Evolutionary conservation across 2,797 vertebrate species (phyloP), one percentile per base, ranked within the genome.

Genomic region (Chromis chromis): DNA sequence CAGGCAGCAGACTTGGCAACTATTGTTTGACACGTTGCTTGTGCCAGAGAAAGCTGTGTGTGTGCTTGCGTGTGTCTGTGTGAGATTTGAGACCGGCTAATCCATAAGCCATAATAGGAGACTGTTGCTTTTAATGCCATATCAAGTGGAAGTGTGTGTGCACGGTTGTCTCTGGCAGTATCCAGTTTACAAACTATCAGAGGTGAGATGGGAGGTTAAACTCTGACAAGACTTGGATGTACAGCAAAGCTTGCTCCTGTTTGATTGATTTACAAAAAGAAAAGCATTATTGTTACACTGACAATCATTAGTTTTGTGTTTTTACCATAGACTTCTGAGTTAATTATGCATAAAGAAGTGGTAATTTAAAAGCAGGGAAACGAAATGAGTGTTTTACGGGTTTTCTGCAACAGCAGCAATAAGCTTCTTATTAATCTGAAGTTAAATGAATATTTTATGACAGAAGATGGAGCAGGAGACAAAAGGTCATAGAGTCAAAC

Each of bases 1-100:
- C 33, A 60, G 73, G 78, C 78, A 83, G 81, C 81, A 80, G 82
- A 84, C 77, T 88, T 88, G 85, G 91, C 87, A 85, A 52, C 77
- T 73, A 77, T 82, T 85, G 74, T 91, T 72, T 88, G 74, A 83
- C 75, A 90, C 46, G 1, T 81, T 84, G 67, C 60, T 70, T 31
- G 42, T 76, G 73, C 76, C 82, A 85, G 74, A 79, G 48, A 65
- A 75, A 78, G 54, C 74, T 79, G 19, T 66, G 63, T 67, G 31
- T 31, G 36, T 63, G 75, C 39, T 17, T 49, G 48, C 67, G 64
- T 62, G 60, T 65, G 59, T 59, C 22, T 57, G 54, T 46, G 59
- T 57, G 60, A 56, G 67, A 63, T 61, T 64, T 79, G 65, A 25
- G 46, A 67, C 71, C 46, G 63, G 74, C 78, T 82, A 81, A 86